A percentile compares a stretch with the other conserved stretches of the same genome.
phyloP scores from a whole-genome alignment of 2,113 vertebrate species.

The Calyptommatus sinebrachiatus region DNA sequence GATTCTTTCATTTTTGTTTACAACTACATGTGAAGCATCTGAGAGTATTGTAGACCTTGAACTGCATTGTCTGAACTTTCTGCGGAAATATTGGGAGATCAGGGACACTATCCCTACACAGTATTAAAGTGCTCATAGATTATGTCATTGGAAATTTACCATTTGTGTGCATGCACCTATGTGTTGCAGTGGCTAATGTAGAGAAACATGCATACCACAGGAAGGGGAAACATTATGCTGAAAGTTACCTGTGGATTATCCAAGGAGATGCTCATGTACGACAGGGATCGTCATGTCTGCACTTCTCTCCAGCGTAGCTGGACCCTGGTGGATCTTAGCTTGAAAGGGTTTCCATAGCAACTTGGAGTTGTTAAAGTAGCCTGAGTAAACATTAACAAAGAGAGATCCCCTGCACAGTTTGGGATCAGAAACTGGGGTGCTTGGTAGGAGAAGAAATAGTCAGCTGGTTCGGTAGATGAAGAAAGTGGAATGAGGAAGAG shows the following conservation, averaged over 20 bases:
- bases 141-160: too few species aligned
- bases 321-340: slow-evolving; percentile 48
- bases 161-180: neutral
- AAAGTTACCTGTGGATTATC: neutral
- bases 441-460: neutral
- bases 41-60: too few species aligned
- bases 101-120: too few species aligned
- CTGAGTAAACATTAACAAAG: slow-evolving; percentile 60
- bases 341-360: slow-evolving; percentile 58
- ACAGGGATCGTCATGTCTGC: slow-evolving; percentile 9
- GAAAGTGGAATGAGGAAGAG: neutral
- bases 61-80: too few species aligned
- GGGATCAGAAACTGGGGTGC: neutral
- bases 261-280: slow-evolving; percentile 28
- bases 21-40: too few species aligned
- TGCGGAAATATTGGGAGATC: too few species aligned
- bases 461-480: neutral
- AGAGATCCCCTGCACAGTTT: slow-evolving; percentile 12
- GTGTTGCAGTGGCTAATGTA: neutral
- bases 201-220: neutral
- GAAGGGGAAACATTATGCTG: neutral
- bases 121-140: too few species aligned
- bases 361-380: slow-evolving; percentile 52
- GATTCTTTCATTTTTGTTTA: too few species aligned
- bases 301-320: slow-evolving; percentile 24